Evolutionary conservation across 1,140 invertebrate genomes (phyloP), one percentile per base, ranked within the genome.

Genomic region (Psix sp.): DNA sequence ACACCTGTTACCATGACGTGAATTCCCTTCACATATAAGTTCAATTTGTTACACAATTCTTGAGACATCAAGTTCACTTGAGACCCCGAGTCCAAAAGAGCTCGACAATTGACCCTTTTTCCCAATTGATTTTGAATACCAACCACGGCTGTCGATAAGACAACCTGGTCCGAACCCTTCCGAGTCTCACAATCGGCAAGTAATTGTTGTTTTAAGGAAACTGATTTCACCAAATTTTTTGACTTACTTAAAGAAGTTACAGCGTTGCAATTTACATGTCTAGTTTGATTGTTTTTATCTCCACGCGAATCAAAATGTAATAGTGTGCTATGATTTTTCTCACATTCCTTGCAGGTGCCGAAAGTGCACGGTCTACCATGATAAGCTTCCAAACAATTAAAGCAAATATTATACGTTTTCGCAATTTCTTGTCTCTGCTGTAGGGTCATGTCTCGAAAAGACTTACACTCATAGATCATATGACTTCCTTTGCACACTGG

Each of bases 301-400:
- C n/a, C 10, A 11, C 29, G 29, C 5, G 4, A 7, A 7, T 35
- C 31, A 51, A 26, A 42, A 56, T 56, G 36, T 20, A 56, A 39
- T 4, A 56, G 17, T 24, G 36, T 31, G 15, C 17, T 24, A 20
- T 56, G 38, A 13, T 13, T 10, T 17, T 56, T 21, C 5, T 16
- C 3, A 20, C 51, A 42, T 6, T 10, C 7, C 17, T 42, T 38
- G 13, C 51, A 56, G 20, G 38, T 5, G 36, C 16, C n/a, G 6
- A n/a, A 4, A 2, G 20, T 56, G 20, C 51, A 56, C 5, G 5
- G 16, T 14, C 36, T 40, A 13, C 26, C 26, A 13, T 42, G 38
- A 42, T 13, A 11, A n/a, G 13, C 2, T 35, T 33, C 20, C 7
- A 56, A 42, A 35, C 51, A 56, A 56, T 56, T 56, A 1, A 17